Evolutionary conservation across 2,888 invertebrate species (phyloP), one percentile per base, ranked within the genome.

Genomic region (Neoitamus cyanurus): DNA sequence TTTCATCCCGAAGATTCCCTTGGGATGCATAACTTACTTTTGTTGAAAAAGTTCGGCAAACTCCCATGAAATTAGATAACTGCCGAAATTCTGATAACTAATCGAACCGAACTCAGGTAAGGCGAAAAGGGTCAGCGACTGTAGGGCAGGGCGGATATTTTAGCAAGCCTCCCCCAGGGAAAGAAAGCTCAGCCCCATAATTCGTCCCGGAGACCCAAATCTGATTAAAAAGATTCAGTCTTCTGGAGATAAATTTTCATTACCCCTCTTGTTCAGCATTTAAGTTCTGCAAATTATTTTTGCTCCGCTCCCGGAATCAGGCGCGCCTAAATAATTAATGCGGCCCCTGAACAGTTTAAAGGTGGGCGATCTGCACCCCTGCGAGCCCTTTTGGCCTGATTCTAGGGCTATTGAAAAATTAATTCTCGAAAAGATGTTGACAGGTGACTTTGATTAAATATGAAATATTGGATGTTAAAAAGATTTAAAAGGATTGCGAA

Each of bases 151-250:
- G 37, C 11, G 70, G 58, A 58, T 58, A 58, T 58, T 58, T 58
- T 58, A 6, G 31, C 13, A n/a, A 30, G 70, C 70, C 70, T 70
- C 31, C 4, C 70, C 73, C 5, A 6, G 9, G 30, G 34, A 36
- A n/a, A n/a, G 34, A 34, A 73, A 20, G 73, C 34, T 31, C 31
- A n/a, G 36, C 2, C 73, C 30, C 73, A 73, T 73, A 36, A 34
- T 73, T 31, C 73, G 20, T 37, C 20, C 73, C 20, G 36, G 4
- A 4, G 20, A 28, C 42, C 77, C 46, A 13, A 42, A 46, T 77
- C 77, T 77, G 77, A 77, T 77, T 77, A 77, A 77, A 77, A 73
- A 77, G 46, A 46, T 77, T 77, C 77, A 28, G 20, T 77, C 46
- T 77, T 28, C 46, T 46, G 13, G 46, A 77, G 42, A 77, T 77